Percentiles rank a stretch among this genome's conserved stretches.
These are phyloP conservation scores for Aspiorhynchus laticeps DNA, from an alignment of 2,113 vertebrate species.

Conservation along the genomic window DNA sequence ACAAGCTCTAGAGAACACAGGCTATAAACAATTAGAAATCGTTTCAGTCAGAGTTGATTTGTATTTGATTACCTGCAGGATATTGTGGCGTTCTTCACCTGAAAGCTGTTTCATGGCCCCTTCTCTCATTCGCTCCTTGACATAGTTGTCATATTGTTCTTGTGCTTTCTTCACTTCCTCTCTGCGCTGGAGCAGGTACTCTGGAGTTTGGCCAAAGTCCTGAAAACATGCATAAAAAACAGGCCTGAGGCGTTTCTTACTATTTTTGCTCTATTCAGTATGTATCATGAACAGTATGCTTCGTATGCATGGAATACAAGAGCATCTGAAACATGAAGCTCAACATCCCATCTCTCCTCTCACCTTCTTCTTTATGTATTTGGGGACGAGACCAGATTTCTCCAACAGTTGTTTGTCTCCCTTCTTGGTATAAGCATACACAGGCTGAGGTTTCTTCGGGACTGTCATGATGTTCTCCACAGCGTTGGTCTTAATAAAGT, in stretches of 20 bases:
- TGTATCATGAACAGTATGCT: not conserved
- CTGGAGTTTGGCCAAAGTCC: constrained; percentile 87
- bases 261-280: not conserved
- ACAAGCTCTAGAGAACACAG: not conserved
- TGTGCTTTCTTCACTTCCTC: constrained; percentile 78
- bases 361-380: constrained; percentile 91
- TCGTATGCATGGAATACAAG: not conserved
- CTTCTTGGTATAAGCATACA: constrained; percentile 79
- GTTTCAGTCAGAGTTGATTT: not conserved
- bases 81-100: constrained; percentile 76
- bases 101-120: constrained; percentile 81
- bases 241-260: not conserved
- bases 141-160: constrained; percentile 77
- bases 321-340: not conserved
- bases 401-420: constrained; percentile 89
- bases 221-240: constrained; percentile 55
- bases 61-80: constrained; percentile 77
- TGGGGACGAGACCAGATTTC: constrained; percentile 88
- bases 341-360: not conserved
- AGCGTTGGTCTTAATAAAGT: constrained; percentile 80
- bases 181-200: constrained; percentile 79
- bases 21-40: not conserved
- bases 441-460: constrained; percentile 78
- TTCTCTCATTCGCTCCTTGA: constrained; percentile 77
- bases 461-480: constrained; percentile 74